phyloP scores from a whole-genome alignment of 2,888 invertebrate species.

The Thereva unica region DNA sequence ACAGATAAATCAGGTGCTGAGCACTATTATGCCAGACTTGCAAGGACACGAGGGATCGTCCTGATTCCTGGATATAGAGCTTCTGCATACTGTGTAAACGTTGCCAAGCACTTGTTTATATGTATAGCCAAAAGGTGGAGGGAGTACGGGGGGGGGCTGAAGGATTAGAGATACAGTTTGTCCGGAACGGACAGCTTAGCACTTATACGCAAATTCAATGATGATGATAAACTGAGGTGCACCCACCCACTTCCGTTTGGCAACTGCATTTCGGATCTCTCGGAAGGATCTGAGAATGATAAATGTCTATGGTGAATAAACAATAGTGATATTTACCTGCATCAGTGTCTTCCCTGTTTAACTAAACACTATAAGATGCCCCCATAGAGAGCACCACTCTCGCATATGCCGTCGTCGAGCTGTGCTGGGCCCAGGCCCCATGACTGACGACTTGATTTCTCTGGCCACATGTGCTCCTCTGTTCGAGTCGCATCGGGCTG shows the following conservation, averaged over 20 bases:
- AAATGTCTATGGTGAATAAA: slow-evolving; percentile 11
- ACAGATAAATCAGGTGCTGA: slow-evolving; percentile 29
- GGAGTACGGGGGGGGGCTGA: no score
- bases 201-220: slow-evolving; percentile 25
- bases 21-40: neutral
- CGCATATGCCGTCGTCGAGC: no score
- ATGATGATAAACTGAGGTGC: slow-evolving; percentile 20
- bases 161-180: no score
- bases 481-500: no score
- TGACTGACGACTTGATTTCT: no score
- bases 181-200: slow-evolving; percentile 12
- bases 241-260: slow-evolving; percentile 7
- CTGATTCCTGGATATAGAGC: neutral
- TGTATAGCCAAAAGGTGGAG: no score
- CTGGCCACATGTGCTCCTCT: no score
- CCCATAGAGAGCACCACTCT: no score
- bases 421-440: no score
- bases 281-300: slow-evolving; percentile 10
- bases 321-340: slow-evolving; percentile 4
- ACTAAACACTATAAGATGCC: no score
- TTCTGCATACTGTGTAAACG: slow-evolving; percentile 12
- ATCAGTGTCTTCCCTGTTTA: slow-evolving; percentile 4
- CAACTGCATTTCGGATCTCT: slow-evolving; percentile 16
- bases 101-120: slow-evolving; percentile 1
- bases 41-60: neutral